These are phyloP conservation scores for Zenarchopterus dispar DNA, from an alignment of 2,797 vertebrate species.

Conservation along the genomic window DNA sequence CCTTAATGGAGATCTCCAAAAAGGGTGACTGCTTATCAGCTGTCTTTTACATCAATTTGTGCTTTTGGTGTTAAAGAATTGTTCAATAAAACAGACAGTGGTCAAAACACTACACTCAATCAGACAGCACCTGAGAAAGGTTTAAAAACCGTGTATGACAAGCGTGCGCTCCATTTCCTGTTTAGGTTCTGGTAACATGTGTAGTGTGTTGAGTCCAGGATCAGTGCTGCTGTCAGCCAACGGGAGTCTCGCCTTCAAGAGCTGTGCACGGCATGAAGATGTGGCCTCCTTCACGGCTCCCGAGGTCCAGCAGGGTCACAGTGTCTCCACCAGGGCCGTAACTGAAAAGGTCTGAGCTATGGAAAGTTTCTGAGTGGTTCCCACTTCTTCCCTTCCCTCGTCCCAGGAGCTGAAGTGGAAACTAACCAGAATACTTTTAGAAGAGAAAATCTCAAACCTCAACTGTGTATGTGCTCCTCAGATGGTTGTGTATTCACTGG, in stretches of 20 bases:
- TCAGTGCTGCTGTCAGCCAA: slow-evolving; percentile 85
- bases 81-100: too few species aligned
- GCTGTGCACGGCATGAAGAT: slow-evolving; percentile 77
- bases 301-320: slow-evolving; percentile 77
- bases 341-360: slow-evolving; percentile 73
- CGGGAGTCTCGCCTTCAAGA: slow-evolving; percentile 88
- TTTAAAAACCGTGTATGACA: background rate
- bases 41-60: too few species aligned
- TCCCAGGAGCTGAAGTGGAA: background rate
- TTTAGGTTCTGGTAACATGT: slow-evolving; percentile 76
- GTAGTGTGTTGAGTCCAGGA: slow-evolving; percentile 86
- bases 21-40: slow-evolving; percentile 74
- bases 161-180: slow-evolving; percentile 1
- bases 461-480: slow-evolving; percentile 49
- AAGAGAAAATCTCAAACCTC: background rate
- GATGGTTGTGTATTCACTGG: slow-evolving; percentile 90
- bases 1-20: slow-evolving; percentile 83
- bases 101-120: background rate
- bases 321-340: slow-evolving; percentile 52
- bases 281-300: slow-evolving; percentile 86
- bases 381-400: too few species aligned
- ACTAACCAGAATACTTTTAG: background rate
- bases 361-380: background rate
- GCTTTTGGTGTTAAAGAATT: background rate
- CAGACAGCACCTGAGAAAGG: background rate